These are phyloP conservation scores for Dromius quadrimaculatus DNA, from an alignment of 2,888 invertebrate species.

Conservation along the genomic window DNA sequence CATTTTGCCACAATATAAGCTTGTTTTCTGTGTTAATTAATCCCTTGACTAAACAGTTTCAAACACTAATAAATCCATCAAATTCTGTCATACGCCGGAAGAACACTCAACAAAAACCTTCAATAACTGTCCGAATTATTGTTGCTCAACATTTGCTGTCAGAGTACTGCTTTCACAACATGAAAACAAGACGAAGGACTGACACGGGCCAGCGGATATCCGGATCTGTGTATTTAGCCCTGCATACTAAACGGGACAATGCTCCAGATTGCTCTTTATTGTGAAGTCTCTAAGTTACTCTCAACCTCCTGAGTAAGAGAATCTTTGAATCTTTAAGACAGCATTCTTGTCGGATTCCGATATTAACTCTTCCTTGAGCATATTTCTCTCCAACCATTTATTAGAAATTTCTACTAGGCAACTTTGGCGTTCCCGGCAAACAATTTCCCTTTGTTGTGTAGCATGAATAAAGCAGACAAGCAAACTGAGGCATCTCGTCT, in stretches of 20 bases:
- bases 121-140: too few species aligned
- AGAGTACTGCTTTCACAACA: too few species aligned
- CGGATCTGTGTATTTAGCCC: background rate
- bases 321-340: background rate
- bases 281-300: background rate
- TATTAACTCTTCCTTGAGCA: too few species aligned
- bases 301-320: too few species aligned
- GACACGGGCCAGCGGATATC: background rate
- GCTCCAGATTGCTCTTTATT: background rate
- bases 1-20: too few species aligned
- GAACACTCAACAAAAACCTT: too few species aligned
- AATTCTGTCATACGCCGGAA: background rate
- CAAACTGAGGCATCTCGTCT: background rate
- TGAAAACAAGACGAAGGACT: background rate
- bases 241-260: conserved; percentile 1
- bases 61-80: background rate
- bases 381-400: conserved; percentile 18
- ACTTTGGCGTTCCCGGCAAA: conserved; percentile 20
- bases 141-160: too few species aligned
- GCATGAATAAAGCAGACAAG: conserved; percentile 17
- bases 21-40: too few species aligned
- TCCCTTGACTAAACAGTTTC: too few species aligned
- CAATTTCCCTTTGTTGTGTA: conserved; percentile 26
- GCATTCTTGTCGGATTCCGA: too few species aligned
- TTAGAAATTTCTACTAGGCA: conserved; percentile 15